These are phyloP conservation scores for Mirza zaza DNA, from an alignment of 2,113 vertebrate species.

Conservation along the genomic window DNA sequence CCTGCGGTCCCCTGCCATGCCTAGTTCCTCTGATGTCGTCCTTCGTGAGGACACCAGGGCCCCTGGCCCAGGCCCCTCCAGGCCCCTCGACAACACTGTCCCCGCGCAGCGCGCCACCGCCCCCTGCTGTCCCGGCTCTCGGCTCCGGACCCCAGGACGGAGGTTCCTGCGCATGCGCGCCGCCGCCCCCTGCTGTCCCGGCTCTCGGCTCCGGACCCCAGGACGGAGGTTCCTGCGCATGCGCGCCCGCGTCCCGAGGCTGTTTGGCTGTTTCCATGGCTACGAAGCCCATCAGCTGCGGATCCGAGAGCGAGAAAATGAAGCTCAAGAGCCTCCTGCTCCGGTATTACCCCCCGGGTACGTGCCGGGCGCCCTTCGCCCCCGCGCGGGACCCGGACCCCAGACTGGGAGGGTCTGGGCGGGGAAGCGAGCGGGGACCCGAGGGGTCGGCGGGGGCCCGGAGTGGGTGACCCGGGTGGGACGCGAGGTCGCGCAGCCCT, in stretches of 20 bases:
- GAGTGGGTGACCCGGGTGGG: fast-evolving
- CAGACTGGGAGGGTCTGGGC: background rate
- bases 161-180: background rate
- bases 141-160: no score
- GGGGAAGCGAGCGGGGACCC: background rate
- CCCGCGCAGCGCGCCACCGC: background rate
- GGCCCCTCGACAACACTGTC: fast-evolving
- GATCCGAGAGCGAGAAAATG: slow-evolving; percentile 77
- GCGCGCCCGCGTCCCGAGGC: slow-evolving; percentile 49
- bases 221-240: background rate
- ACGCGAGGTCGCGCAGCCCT: fast-evolving
- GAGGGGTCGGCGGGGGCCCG: fast-evolving
- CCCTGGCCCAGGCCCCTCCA: background rate
- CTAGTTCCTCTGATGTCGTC: background rate
- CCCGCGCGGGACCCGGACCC: fast-evolving
- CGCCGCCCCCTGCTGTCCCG: background rate
- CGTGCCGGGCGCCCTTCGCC: background rate
- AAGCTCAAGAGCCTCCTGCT: slow-evolving; percentile 90
- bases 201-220: no score
- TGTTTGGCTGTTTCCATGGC: slow-evolving; percentile 80
- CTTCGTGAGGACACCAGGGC: no score
- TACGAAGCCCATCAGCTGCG: slow-evolving; percentile 61
- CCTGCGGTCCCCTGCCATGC: fast-evolving
- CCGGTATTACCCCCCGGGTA: slow-evolving; percentile 96
- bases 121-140: no score